These are phyloP conservation scores for Trissolcus japonicus DNA, from an alignment of 2,888 invertebrate species.

Conservation along the genomic window DNA sequence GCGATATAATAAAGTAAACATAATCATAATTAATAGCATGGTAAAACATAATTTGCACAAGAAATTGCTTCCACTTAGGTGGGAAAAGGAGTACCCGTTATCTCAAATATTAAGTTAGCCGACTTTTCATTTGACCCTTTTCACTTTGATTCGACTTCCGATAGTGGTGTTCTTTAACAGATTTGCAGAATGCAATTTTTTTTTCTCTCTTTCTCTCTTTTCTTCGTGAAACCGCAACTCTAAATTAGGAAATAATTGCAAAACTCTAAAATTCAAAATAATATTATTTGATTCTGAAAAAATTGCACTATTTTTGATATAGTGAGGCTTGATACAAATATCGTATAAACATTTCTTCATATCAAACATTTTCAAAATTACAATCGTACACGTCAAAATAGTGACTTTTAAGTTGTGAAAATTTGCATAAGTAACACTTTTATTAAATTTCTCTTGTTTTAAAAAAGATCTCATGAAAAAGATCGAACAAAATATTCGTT, in stretches of 20 bases:
- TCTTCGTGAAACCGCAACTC: neutral
- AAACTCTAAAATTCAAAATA: neutral
- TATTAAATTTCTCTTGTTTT: no score
- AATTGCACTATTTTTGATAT: no score
- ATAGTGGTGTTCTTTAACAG: conserved; percentile 52
- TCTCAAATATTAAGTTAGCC: conserved; percentile 71
- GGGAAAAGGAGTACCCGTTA: conserved; percentile 66
- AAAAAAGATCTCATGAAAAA: no score
- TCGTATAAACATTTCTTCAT: no score
- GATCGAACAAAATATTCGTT: no score
- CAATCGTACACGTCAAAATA: no score
- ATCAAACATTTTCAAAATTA: no score
- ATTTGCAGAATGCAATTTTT: conserved; percentile 50
- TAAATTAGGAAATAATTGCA: neutral
- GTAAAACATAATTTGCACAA: conserved; percentile 65
- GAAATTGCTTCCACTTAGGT: conserved; percentile 69
- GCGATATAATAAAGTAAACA: conserved; percentile 23
- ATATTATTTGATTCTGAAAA: no score
- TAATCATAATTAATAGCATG: conserved; percentile 52
- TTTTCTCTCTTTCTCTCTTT: conserved; percentile 14
- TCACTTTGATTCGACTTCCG: conserved; percentile 65
- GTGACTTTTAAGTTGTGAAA: no score
- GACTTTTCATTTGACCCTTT: conserved; percentile 72
- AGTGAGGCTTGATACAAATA: no score
- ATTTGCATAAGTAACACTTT: no score